Conservation (phyloP, 2,888 invertebrate species). For the Tuberolachnus salignus region DNA sequence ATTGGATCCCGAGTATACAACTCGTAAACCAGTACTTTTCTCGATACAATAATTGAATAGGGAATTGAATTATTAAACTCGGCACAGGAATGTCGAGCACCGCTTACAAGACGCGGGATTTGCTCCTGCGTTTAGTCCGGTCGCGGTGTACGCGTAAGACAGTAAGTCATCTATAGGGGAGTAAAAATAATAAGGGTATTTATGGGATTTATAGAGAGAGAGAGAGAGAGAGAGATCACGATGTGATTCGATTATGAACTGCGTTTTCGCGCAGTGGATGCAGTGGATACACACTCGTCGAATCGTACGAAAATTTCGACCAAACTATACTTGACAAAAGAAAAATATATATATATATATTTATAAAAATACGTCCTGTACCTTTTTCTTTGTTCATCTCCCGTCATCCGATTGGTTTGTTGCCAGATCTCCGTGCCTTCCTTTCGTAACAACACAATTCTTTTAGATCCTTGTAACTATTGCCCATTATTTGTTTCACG, state of each 20-base stretch:
- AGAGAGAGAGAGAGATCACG: conserved; percentile 10
- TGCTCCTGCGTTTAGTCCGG: conserved; percentile 29
- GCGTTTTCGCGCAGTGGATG: background rate
- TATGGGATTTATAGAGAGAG: conserved; percentile 34
- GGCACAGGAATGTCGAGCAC: background rate
- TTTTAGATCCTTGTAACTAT: no score
- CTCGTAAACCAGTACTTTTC: conserved; percentile 18
- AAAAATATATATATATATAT: background rate
- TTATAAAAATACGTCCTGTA: background rate
- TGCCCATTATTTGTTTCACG: no score
- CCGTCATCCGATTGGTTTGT: no score
- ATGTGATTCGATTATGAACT: background rate
- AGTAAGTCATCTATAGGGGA: conserved; percentile 9
- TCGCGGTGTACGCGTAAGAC: background rate
- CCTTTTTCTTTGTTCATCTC: no score
- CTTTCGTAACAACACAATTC: no score
- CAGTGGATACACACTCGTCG: no score
- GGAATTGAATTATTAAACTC: conserved; percentile 44
- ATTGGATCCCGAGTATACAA: background rate
- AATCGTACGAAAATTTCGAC: no score
- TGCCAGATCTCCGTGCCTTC: no score
- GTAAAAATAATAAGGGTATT: conserved; percentile 29
- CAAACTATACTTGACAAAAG: no score
- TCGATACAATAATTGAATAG: conserved; percentile 5
- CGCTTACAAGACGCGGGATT: conserved; percentile 5